A percentile compares a stretch with the other conserved stretches of the same genome.
These are phyloP conservation scores for Sebastes steindachneri DNA, from an alignment of 2,797 vertebrate genomes.

Conservation along the genomic window DNA sequence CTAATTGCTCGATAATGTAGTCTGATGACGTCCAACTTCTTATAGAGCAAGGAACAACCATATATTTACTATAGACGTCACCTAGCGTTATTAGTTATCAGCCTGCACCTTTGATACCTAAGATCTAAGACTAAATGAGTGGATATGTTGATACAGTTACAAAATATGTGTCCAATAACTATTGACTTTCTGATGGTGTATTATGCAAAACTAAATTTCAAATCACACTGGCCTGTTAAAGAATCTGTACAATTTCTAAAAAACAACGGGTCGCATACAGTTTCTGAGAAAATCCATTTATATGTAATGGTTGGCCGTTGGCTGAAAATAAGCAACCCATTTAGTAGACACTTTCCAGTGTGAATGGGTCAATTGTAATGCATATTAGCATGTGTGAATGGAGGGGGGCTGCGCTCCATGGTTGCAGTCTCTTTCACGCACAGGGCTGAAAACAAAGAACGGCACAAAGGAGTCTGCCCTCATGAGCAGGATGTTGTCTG, in stretches of 20 bases:
- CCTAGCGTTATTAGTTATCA: not conserved
- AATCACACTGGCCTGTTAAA: not conserved
- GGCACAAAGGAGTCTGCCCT: conserved; percentile 59
- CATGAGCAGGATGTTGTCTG: conserved; percentile 40
- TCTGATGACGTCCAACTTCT: not conserved
- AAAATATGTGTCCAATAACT: not conserved
- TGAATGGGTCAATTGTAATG: conserved; percentile 75
- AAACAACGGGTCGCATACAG: not conserved
- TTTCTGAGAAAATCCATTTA: conserved; percentile 19
- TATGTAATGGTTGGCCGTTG: conserved; percentile 15
- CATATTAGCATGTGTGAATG: conserved; percentile 65
- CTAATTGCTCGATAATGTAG: no score
- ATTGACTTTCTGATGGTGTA: not conserved
- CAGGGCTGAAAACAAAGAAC: conserved; percentile 61
- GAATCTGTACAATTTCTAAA: not conserved
- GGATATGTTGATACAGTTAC: not conserved
- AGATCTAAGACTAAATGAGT: not conserved
- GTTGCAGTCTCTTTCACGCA: conserved; percentile 53
- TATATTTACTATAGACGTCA: not conserved
- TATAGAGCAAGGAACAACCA: not conserved
- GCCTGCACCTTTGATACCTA: not conserved
- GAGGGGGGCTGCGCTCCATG: conserved; percentile 23
- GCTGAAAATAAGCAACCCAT: conserved; percentile 46
- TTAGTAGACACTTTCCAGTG: conserved; percentile 44
- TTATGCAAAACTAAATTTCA: not conserved